Evolutionary conservation across 2,113 vertebrate species (phyloP).

Genomic region (Ceyx melanurus): DNA sequence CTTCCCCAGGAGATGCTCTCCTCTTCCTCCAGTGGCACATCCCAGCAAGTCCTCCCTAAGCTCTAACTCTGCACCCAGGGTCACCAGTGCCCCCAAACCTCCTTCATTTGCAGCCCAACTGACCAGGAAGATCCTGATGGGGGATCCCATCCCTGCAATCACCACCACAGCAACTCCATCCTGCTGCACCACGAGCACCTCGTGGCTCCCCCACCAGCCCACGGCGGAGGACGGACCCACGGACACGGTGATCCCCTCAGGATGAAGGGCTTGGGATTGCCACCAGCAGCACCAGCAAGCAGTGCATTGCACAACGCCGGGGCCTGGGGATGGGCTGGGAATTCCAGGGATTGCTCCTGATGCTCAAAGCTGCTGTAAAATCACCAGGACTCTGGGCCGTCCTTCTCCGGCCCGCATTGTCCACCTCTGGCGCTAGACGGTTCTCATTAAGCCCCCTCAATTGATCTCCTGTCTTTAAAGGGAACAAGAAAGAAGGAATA

Average conservation of each 20-base stretch:
- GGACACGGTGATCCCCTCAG: fast-evolving
- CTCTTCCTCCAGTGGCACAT: neutral
- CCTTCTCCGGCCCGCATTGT: neutral
- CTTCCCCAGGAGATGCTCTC: neutral
- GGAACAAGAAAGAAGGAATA: slow-evolving; percentile 53
- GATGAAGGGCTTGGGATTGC: neutral
- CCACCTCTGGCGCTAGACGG: slow-evolving; percentile 38
- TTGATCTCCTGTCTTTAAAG: slow-evolving; percentile 52
- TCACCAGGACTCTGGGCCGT: neutral
- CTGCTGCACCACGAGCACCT: neutral
- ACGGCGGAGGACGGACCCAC: fast-evolving
- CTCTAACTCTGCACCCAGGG: neutral
- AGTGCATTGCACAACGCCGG: fast-evolving
- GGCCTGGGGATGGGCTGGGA: neutral
- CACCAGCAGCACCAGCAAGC: fast-evolving
- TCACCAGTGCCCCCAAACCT: neutral
- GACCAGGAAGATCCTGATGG: neutral
- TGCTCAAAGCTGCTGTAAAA: neutral
- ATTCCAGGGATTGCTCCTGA: neutral
- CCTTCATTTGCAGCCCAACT: neutral
- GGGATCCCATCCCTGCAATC: fast-evolving
- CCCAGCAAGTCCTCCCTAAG: neutral
- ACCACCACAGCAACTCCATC: neutral
- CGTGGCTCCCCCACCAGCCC: fast-evolving
- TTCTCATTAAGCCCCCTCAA: slow-evolving; percentile 37